Percentiles rank a stretch among this genome's conserved stretches.
These are phyloP conservation scores for Heliconius hermathena DNA, from an alignment of 1,140 invertebrate species.

Conservation along the genomic window DNA sequence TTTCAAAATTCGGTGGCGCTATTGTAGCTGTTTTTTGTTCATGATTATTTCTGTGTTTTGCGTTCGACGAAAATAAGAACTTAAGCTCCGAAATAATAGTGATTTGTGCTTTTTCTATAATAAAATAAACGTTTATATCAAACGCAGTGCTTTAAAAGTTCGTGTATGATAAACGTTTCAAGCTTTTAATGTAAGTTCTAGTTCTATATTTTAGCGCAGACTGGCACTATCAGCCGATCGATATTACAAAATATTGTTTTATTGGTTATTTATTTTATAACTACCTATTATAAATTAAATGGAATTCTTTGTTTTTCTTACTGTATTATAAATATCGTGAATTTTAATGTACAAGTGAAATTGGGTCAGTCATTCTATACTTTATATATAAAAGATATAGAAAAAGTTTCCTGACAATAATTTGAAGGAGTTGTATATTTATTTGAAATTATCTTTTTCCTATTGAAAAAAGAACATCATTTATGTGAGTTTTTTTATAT, in stretches of 20 bases:
- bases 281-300: not conserved
- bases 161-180: constrained; percentile 6
- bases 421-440: not conserved
- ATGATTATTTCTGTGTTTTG: constrained; percentile 46
- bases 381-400: constrained; percentile 9
- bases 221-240: constrained; percentile 63
- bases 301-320: not conserved
- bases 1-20: constrained; percentile 47
- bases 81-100: constrained; percentile 28
- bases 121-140: constrained; percentile 10
- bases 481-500: no score
- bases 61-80: constrained; percentile 43
- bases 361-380: constrained; percentile 2
- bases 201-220: constrained; percentile 49
- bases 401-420: not conserved
- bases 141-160: constrained; percentile 22
- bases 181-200: constrained; percentile 52
- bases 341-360: not conserved
- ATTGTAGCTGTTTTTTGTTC: constrained; percentile 46
- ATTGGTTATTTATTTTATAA: constrained; percentile 40
- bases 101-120: constrained; percentile 28
- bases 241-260: constrained; percentile 69
- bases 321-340: not conserved
- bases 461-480: no score
- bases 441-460: not conserved